Evolutionary conservation across 2,113 vertebrate genomes (phyloP), one percentile per base, ranked within the genome.

Genomic region (Istiophorus platypterus): DNA sequence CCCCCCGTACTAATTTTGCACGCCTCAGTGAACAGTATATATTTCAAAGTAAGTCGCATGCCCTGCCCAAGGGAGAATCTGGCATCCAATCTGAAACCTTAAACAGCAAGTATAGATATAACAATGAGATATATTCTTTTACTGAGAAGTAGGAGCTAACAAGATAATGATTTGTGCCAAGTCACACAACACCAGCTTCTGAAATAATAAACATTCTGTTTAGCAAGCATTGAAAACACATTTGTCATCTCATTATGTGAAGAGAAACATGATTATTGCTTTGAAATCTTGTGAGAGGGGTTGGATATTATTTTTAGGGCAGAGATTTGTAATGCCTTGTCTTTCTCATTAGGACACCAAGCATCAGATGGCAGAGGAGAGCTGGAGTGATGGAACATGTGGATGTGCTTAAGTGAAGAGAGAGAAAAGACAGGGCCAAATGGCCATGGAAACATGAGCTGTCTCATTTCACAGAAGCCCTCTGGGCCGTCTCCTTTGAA

Each of bases 301-400:
- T 17, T 62, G 49, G 74, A 26, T 81, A 42, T 76, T 82, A 72
- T 86, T 88, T 89, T 69, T 67, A 76, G 76, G 76, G 45, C 51
- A 37, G 51, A 52, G 39, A 79, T 51, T 68, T 72, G 47, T 82
- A 72, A 82, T 78, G 68, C 1, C 41, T 59, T 76, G 52, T 87
- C 73, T 75, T 58, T 87, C 34, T 72, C 63, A 76, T 76, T 64
- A 78, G 64, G 49, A 61, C 49, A 62, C n/a, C 11, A 20, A 61
- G 47, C 24, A 81, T 86, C 76, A 85, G 79, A 76, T 81, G 63
- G 37, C 52, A 74, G 64, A 62, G 39, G 34, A 82, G 77, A 76
- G 57, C 57, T 63, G 31, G 22, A 76, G 56, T 72, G 82, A 85
- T 61, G 63, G 63, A 80, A 51, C 56, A 69, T 82, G 82, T 68